Conservation (phyloP, 2,888 invertebrate genomes). For the Ophion slaviceki region DNA sequence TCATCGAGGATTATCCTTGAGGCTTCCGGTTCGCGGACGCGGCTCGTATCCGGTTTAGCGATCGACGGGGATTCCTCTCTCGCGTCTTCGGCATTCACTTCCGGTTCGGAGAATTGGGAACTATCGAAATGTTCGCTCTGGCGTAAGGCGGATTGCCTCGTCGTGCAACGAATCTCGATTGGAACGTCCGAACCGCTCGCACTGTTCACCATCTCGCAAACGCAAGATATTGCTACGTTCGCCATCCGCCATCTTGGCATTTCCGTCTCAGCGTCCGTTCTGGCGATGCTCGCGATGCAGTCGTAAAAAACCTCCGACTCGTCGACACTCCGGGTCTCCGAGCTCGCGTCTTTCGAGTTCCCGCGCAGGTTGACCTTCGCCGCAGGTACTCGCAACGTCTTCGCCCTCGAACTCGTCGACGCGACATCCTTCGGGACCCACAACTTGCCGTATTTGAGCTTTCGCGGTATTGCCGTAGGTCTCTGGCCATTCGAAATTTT, state of each 20-base stretch:
- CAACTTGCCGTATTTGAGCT: slow-evolving; percentile 31
- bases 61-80: slow-evolving; percentile 24
- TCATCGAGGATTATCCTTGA: slow-evolving; percentile 39
- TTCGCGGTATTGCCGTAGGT: neutral
- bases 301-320: slow-evolving; percentile 16
- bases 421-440: slow-evolving; percentile 36
- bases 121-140: neutral
- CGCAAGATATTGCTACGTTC: slow-evolving; percentile 33
- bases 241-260: neutral
- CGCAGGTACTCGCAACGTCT: neutral
- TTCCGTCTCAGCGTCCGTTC: slow-evolving; percentile 36
- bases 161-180: slow-evolving; percentile 44
- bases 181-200: slow-evolving; percentile 50
- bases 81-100: slow-evolving; percentile 50
- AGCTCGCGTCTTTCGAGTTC: neutral
- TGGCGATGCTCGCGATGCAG: neutral
- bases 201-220: slow-evolving; percentile 12
- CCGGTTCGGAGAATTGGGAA: slow-evolving; percentile 12
- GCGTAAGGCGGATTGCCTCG: neutral
- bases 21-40: slow-evolving; percentile 12
- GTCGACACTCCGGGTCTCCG: neutral
- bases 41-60: neutral
- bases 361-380: neutral
- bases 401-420: neutral
- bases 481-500: neutral